Conservation (phyloP, 2,888 invertebrate genomes). For the Metalampra italica region DNA sequence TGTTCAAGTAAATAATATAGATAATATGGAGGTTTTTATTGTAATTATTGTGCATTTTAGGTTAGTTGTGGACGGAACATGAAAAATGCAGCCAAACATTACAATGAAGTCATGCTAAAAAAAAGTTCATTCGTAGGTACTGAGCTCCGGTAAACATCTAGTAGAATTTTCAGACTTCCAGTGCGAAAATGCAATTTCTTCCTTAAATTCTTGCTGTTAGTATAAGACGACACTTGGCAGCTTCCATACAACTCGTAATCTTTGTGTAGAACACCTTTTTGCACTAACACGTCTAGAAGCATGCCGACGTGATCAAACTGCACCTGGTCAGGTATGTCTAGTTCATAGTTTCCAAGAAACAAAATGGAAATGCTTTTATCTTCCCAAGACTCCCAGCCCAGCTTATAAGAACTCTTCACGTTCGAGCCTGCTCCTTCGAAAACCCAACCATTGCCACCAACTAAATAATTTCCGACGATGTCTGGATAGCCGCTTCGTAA, state of each 20-base stretch:
- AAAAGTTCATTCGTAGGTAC: no score
- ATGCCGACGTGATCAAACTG: constrained; percentile 48
- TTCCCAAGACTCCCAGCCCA: constrained; percentile 48
- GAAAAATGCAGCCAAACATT: no score
- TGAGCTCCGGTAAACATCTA: no score
- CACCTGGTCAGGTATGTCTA: constrained; percentile 22
- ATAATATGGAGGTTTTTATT: no score
- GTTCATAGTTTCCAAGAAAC: constrained; percentile 57
- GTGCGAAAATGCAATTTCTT: no score
- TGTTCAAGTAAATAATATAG: no score
- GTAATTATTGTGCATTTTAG: no score
- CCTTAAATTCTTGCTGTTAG: background rate
- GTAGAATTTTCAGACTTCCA: no score
- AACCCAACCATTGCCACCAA: constrained; percentile 50
- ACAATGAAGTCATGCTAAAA: no score
- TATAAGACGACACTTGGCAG: constrained; percentile 45
- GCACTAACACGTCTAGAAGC: constrained; percentile 40
- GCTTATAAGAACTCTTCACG: constrained; percentile 45
- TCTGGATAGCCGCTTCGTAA: constrained; percentile 42
- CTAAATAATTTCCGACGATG: constrained; percentile 60
- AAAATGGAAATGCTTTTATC: constrained; percentile 44
- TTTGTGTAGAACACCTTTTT: constrained; percentile 29
- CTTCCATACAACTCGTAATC: constrained; percentile 46
- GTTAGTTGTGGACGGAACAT: no score
- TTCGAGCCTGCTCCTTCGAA: constrained; percentile 66